Percentiles rank a stretch among this genome's conserved stretches.
Evolutionary conservation across 2,888 invertebrate species (phyloP).

Genomic region (Epinotia demarniana): DNA sequence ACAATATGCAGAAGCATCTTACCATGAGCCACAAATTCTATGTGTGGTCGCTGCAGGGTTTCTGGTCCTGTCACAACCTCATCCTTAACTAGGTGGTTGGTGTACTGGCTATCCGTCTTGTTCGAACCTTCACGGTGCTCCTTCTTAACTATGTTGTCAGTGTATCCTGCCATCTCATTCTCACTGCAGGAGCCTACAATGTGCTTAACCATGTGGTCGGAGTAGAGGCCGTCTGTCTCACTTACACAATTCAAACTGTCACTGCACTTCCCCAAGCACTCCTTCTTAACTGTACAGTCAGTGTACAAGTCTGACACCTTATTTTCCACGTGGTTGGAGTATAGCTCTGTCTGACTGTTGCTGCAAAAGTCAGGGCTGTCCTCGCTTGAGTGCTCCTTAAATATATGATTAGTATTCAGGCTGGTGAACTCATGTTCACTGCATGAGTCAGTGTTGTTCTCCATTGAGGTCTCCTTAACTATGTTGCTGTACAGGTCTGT

Average conservation of each 20-base stretch:
- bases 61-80: not conserved
- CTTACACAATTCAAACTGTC: not conserved
- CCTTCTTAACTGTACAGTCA: not conserved
- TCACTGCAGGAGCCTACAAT: not conserved
- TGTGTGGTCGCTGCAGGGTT: not conserved
- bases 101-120: too few species aligned
- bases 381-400: not conserved
- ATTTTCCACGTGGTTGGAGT: not conserved
- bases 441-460: too few species aligned
- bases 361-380: not conserved
- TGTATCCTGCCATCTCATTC: not conserved
- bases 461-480: too few species aligned
- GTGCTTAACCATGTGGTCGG: not conserved
- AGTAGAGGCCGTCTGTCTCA: not conserved
- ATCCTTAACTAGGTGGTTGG: not conserved
- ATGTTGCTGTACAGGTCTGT: too few species aligned
- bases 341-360: not conserved
- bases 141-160: too few species aligned
- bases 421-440: too few species aligned
- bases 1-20: not conserved
- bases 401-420: too few species aligned
- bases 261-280: not conserved
- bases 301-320: not conserved
- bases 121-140: too few species aligned
- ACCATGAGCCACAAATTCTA: not conserved